Conservation (phyloP, 2,797 vertebrate genomes). For the Mus minutoides region DNA sequence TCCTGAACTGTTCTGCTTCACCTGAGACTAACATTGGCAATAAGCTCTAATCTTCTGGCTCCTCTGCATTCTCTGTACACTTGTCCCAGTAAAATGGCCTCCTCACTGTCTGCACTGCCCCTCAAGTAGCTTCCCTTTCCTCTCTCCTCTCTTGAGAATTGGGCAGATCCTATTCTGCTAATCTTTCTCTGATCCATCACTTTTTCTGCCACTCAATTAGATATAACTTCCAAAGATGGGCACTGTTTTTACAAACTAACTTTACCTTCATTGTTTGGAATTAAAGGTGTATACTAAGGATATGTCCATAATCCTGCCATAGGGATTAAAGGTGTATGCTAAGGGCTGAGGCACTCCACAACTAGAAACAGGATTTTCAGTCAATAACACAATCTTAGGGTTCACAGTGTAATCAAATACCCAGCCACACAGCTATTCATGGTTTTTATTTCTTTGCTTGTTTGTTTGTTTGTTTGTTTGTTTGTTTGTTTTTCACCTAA, state of each 20-base stretch:
- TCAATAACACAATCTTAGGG: not conserved
- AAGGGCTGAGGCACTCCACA: not conserved
- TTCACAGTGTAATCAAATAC: not conserved
- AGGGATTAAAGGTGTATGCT: not conserved
- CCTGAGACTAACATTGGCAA: not conserved
- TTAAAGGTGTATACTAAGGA: not conserved
- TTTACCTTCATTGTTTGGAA: not conserved
- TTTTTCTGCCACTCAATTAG: not conserved
- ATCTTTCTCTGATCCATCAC: not conserved
- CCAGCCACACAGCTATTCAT: not conserved
- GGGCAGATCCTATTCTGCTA: not conserved
- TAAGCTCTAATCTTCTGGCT: not conserved
- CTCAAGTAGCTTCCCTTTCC: not conserved
- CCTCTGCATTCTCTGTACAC: not conserved
- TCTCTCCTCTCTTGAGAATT: not conserved
- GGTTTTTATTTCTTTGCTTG: not conserved
- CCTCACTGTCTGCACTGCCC: not conserved
- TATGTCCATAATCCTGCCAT: not conserved
- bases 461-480: not conserved
- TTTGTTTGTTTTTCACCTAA: not conserved
- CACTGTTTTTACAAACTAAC: not conserved
- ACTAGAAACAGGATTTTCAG: not conserved
- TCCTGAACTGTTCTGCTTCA: not conserved
- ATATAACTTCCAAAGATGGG: not conserved
- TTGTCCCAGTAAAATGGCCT: not conserved